Evolutionary conservation across 2,888 invertebrate species (phyloP).

Genomic region (Calephelis perditalis): DNA sequence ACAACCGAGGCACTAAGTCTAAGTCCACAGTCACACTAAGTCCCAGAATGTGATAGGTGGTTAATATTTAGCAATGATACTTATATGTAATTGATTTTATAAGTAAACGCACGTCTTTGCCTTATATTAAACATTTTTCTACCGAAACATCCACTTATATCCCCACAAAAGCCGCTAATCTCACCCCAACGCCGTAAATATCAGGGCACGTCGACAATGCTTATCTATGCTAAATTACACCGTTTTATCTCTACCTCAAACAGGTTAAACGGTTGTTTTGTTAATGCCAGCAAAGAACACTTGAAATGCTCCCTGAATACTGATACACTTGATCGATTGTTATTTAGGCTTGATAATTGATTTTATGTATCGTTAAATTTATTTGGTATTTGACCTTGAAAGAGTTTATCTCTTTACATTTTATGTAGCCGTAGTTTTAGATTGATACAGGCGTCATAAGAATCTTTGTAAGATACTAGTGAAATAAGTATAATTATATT

Average conservation of each 20-base stretch:
- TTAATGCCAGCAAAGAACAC: slow-evolving; percentile 29
- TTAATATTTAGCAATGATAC: too few species aligned
- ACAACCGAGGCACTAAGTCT: too few species aligned
- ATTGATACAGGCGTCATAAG: too few species aligned
- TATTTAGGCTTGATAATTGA: slow-evolving; percentile 20
- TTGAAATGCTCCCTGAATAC: slow-evolving; percentile 34
- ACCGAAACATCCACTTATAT: slow-evolving; percentile 12
- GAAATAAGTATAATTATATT: too few species aligned
- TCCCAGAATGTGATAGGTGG: too few species aligned
- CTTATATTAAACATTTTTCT: slow-evolving; percentile 6
- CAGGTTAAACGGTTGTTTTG: slow-evolving; percentile 41
- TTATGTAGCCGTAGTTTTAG: too few species aligned
- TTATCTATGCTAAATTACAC: slow-evolving; percentile 53
- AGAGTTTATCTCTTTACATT: too few species aligned
- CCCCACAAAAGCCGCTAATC: slow-evolving; percentile 35
- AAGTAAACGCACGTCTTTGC: neutral
- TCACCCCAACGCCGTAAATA: slow-evolving; percentile 39
- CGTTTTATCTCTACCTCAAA: slow-evolving; percentile 39
- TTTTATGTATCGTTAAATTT: neutral
- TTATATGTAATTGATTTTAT: too few species aligned
- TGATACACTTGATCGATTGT: slow-evolving; percentile 38
- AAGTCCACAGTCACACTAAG: too few species aligned
- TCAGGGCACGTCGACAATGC: slow-evolving; percentile 36
- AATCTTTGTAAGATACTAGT: too few species aligned
- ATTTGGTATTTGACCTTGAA: too few species aligned